Base-by-base conservation (phyloP, 2,113 vertebrate genomes). In the Ameiurus melas region DNA sequence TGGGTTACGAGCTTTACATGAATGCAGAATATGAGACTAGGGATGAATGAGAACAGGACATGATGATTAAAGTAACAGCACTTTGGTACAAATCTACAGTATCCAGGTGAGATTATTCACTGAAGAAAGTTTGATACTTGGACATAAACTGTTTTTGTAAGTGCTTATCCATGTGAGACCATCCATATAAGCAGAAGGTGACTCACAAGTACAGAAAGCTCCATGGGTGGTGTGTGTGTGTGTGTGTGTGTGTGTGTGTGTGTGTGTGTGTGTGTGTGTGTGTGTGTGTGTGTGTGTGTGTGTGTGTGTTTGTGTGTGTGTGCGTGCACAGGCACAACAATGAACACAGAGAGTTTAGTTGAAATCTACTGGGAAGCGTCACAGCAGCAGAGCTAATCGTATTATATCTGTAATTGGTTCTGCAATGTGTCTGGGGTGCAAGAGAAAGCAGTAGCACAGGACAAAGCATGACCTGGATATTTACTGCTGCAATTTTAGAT, bases 331-430 rank as follows among this genome's bases (percentile, higher is more conserved):
- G 60, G 17, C 30, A 82, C 14, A 55, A 58, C 51, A 30, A 25
- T 36, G 71, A 36, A 39, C 20, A 83, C 78, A 64, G 27, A 77
- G 47, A 71, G 51, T 71, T 87, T 43, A 27, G 84, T 84, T 71
- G 64, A 87, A 90, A 90, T 83, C 84, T 80, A 88, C 87, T 91
- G 78, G 87, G 62, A 82, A 79, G 87, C 62, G 64, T 90, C 88
- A 88, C 89, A 89, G 68, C 87, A 86, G 83, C 88, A 89, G 77
- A 47, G 73, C 90, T 92, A 92, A 92, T 89, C 85, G 83, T 79
- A 88, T 89, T 91, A 91, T 73, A 91, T 89, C 87, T 90, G 87
- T 91, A 91, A 91, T 90, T 89, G 88, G 85, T 89, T 88, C 86
- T 90, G 86, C 88, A 75, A 89, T 85, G 90, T 84, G 82, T 85